Percentiles rank a stretch among this genome's conserved stretches.
Conservation (phyloP, 2,113 vertebrate species). For the Tyto alba region DNA sequence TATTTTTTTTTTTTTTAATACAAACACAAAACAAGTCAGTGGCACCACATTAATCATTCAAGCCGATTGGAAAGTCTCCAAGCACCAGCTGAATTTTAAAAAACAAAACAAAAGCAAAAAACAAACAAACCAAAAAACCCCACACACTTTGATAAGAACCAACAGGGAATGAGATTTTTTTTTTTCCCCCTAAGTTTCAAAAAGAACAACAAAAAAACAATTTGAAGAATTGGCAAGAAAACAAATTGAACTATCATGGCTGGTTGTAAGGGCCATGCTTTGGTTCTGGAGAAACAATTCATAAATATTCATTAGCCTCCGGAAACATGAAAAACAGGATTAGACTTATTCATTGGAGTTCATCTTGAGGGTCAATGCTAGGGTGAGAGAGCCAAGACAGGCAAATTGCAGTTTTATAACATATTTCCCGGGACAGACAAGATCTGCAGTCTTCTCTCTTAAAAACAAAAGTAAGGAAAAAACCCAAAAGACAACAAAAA, state of each 20-base stretch:
- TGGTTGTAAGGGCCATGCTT: neutral
- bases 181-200: neutral
- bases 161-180: conserved; percentile 17
- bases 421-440: conserved; percentile 3
- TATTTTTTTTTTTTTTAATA: neutral
- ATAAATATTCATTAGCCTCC: conserved; percentile 50
- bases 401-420: conserved; percentile 40
- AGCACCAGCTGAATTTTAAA: neutral
- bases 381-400: conserved; percentile 41
- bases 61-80: neutral
- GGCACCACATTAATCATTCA: conserved; percentile 65
- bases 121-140: neutral
- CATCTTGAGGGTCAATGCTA: conserved; percentile 34
- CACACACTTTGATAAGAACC: conserved; percentile 17
- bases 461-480: neutral
- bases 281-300: conserved; percentile 39
- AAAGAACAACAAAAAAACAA: conserved; percentile 33
- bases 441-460: neutral
- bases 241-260: conserved; percentile 36
- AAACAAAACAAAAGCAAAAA: neutral
- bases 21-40: conserved; percentile 56
- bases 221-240: conserved; percentile 45
- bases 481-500: neutral
- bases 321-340: conserved; percentile 42
- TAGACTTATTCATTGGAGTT: conserved; percentile 53